Evolutionary conservation across 1,140 invertebrate genomes (phyloP).

Genomic region (Sycophila sp.): DNA sequence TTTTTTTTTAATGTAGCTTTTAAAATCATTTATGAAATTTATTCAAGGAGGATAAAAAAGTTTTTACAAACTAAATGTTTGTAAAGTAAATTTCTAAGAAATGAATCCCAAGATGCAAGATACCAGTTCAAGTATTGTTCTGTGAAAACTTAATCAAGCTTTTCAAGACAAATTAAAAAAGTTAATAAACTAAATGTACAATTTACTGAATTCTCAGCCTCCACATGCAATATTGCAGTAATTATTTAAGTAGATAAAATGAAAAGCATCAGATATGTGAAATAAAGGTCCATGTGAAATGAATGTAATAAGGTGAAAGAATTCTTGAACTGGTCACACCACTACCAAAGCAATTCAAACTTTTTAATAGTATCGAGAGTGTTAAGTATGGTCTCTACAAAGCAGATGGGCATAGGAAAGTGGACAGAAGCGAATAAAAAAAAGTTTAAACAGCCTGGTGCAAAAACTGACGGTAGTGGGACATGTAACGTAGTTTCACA

Average conservation of each 20-base stretch:
- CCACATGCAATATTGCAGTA: constrained; percentile 8
- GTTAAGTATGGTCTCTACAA: constrained; percentile 40
- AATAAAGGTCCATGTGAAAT: not conserved
- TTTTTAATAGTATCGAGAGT: constrained; percentile 25
- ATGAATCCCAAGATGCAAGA: constrained; percentile 38
- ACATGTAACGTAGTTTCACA: constrained; percentile 67
- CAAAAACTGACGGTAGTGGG: constrained; percentile 66
- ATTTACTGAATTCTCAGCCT: not conserved
- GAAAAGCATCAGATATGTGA: not conserved
- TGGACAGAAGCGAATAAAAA: constrained; percentile 51
- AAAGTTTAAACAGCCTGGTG: constrained; percentile 62
- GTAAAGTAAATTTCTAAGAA: constrained; percentile 33
- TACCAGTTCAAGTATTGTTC: constrained; percentile 47
- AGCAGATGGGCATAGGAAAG: constrained; percentile 42
- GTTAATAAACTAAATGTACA: not conserved
- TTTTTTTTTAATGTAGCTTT: no score
- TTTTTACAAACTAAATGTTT: constrained; percentile 40
- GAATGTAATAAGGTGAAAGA: constrained; percentile 12
- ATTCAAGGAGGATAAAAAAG: constrained; percentile 42
- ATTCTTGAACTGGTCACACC: constrained; percentile 39
- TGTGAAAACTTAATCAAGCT: not conserved
- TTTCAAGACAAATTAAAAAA: constrained; percentile 1
- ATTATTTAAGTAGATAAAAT: no score
- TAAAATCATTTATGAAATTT: no score
- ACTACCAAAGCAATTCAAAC: constrained; percentile 34